phyloP scores from a whole-genome alignment of 2,113 vertebrate species.

The Marcusenius ussheri region DNA sequence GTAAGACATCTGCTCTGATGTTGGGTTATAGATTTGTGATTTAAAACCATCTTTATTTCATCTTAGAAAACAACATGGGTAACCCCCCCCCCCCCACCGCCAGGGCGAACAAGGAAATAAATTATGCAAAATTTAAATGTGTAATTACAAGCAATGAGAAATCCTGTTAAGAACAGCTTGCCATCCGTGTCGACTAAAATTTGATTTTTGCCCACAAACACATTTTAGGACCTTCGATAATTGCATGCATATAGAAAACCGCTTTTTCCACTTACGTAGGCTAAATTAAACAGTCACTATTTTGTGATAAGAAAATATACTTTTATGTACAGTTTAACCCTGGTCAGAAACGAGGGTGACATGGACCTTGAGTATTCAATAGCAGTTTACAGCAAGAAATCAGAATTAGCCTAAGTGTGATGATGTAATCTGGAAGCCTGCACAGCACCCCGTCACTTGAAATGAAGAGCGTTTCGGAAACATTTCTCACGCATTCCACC shows the following conservation, averaged over 20 bases:
- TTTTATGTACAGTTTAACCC: slow-evolving; percentile 72
- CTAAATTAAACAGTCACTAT: slow-evolving; percentile 66
- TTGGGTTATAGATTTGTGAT: slow-evolving; percentile 12
- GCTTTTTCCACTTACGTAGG: slow-evolving; percentile 57
- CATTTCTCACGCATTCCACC: slow-evolving; percentile 56
- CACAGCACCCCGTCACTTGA: not conserved
- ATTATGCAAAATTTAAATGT: slow-evolving; percentile 66
- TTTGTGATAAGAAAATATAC: slow-evolving; percentile 59
- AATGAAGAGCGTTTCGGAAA: slow-evolving; percentile 40
- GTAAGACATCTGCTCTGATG: not conserved
- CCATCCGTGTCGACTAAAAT: slow-evolving; percentile 70
- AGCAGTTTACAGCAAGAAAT: slow-evolving; percentile 67
- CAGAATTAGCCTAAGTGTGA: slow-evolving; percentile 55
- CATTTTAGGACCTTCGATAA: slow-evolving; percentile 63
- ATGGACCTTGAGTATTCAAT: slow-evolving; percentile 68
- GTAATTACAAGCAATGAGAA: slow-evolving; percentile 67
- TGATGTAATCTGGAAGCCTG: not conserved
- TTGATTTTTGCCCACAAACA: slow-evolving; percentile 65
- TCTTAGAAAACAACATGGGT: slow-evolving; percentile 39
- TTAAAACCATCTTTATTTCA: slow-evolving; percentile 29
- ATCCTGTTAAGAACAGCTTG: slow-evolving; percentile 64
- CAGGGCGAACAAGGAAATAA: slow-evolving; percentile 54
- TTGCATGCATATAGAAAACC: slow-evolving; percentile 49
- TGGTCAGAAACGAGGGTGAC: slow-evolving; percentile 59
- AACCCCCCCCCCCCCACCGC: slow-evolving; percentile 29